Evolutionary conservation across 2,888 invertebrate species (phyloP), one percentile per base, ranked within the genome.

Genomic region (Glomeris marginata): DNA sequence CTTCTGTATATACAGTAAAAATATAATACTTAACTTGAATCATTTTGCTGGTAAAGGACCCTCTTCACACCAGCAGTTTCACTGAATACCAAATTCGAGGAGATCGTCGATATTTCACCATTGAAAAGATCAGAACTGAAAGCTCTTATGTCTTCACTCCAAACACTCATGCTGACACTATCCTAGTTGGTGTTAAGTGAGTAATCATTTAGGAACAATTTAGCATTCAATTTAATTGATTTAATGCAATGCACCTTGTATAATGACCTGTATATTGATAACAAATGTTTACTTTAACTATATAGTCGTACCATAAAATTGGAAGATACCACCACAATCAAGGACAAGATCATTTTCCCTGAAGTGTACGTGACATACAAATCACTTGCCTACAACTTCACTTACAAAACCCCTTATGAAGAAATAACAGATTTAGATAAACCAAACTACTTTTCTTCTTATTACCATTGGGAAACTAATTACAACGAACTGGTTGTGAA

Each of bases 111-210:
- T 33, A 36, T 22, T 46, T 47, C 22, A 51, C 49, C 36, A 53
- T 53, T 15, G 53, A 53, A 18, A 33, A 38, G 34, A 53, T 53
- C 35, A 28, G 41, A 22, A 45, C 33, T 45, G 49, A 1, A 16
- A 51, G 51, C 21, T 16, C 22, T 10, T 48, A 45, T 38, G 22
- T 33, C n/a, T 51, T 51, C 41, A 53, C 51, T 36, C 53, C 53
- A 10, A 45, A 45, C 48, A 48, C 48, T 21, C 44, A 49, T 22
- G 42, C 47, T 15, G 22, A 51, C 35, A 45, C 53, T 20, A 47
- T 51, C 20, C 10, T 48, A 6, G 48, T 51, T 33, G 47, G 49
- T 20, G 44, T 48, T 1, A 53, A 53, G 53, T 53, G 51, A 51
- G 45, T 18, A 15, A 5, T 16, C 8, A 5, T 37, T 10, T 13